phyloP scores from a whole-genome alignment of 2,113 vertebrate genomes.

The Poicephalus meyeri region DNA sequence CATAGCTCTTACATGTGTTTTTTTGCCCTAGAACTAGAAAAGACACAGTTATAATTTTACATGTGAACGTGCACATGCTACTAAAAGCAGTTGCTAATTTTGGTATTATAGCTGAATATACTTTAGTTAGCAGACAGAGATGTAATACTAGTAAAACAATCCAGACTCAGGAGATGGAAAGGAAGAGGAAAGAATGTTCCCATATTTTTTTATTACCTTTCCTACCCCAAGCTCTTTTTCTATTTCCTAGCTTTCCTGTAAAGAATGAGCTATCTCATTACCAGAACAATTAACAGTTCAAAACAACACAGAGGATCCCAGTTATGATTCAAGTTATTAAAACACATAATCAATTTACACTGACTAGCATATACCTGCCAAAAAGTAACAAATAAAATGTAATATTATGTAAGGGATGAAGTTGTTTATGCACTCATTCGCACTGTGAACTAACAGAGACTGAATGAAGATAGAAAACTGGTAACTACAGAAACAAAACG shows the following conservation, averaged over 20 bases:
- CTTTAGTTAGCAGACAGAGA: neutral
- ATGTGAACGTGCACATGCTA: neutral
- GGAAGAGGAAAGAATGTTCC: neutral
- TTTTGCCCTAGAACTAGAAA: neutral
- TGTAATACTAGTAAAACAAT: neutral
- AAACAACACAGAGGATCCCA: neutral
- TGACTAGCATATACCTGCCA: neutral
- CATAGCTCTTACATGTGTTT: rapidly evolving
- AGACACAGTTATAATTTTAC: neutral
- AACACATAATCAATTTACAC: neutral
- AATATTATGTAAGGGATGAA: neutral
- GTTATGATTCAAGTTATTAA: neutral
- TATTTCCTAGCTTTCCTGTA: neutral
- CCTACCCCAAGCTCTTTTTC: neutral
- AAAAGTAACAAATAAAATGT: neutral
- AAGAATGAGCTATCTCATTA: neutral
- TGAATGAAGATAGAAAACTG: neutral
- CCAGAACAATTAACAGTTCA: neutral
- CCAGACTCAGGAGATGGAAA: neutral
- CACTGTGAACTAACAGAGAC: neutral
- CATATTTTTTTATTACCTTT: neutral
- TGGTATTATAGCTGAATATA: neutral
- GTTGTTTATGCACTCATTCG: neutral
- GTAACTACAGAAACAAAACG: neutral
- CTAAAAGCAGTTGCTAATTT: neutral